phyloP scores from a whole-genome alignment of 2,797 vertebrate genomes.

The Champsocephalus esox region DNA sequence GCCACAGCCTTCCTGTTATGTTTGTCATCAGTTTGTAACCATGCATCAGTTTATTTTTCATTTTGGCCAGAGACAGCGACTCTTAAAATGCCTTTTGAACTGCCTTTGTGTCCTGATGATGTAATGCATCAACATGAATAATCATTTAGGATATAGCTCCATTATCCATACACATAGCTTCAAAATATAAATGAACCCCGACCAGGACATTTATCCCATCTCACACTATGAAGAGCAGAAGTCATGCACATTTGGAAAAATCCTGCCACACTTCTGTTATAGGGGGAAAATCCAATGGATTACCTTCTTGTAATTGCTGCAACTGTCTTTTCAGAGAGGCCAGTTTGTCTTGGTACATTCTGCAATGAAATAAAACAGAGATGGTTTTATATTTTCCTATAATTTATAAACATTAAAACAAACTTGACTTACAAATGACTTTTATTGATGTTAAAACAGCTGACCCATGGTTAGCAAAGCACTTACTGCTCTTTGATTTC shows the following conservation, averaged over 20 bases:
- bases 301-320: constrained; percentile 97
- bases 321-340: constrained; percentile 96
- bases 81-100: constrained; percentile 16
- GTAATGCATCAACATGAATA: constrained; percentile 21
- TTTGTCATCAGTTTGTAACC: constrained; percentile 1
- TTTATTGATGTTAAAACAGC: not conserved
- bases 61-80: not conserved
- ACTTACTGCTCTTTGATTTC: constrained; percentile 99
- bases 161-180: not conserved
- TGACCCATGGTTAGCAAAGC: constrained; percentile 13
- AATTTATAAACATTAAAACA: not conserved
- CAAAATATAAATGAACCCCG: not conserved
- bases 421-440: not conserved
- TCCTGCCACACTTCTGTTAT: not conserved
- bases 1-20: too few relatives aligned
- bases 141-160: constrained; percentile 5
- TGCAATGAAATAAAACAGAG: constrained; percentile 64
- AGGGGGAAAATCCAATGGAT: not conserved
- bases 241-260: constrained; percentile 1
- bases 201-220: constrained; percentile 1
- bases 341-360: constrained; percentile 99
- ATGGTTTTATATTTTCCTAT: not conserved
- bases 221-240: constrained; percentile 11
- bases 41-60: constrained; percentile 3
- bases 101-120: constrained; percentile 11